Evolutionary conservation across 2,888 invertebrate species (phyloP).

Genomic region (Physocephala rufipes): DNA sequence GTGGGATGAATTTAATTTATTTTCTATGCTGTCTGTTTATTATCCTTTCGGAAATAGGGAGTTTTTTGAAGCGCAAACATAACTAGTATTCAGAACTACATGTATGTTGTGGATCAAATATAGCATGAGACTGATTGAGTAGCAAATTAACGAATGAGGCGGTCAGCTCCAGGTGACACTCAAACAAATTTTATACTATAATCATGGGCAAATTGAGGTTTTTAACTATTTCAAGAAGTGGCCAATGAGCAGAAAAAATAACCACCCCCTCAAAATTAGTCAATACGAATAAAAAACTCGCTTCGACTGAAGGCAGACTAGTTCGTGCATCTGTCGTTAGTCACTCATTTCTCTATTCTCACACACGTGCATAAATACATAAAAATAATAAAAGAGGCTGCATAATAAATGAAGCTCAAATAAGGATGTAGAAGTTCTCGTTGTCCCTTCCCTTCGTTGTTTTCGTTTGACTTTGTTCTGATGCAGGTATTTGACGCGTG

Average conservation of each 20-base stretch:
- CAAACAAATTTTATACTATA: too few relatives aligned
- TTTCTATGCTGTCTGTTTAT: not conserved
- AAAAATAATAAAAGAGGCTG: not conserved
- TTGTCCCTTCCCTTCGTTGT: not conserved
- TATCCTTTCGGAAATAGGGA: not conserved
- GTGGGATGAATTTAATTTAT: not conserved
- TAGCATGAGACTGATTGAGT: too few relatives aligned
- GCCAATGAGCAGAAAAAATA: too few relatives aligned
- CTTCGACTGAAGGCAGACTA: not conserved
- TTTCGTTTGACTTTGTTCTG: conserved; percentile 12
- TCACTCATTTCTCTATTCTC: not conserved
- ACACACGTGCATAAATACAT: not conserved
- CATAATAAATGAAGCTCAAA: not conserved
- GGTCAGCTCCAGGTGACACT: too few relatives aligned
- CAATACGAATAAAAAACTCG: not conserved
- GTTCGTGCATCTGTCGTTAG: not conserved
- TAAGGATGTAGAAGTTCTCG: not conserved
- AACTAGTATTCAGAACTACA: conserved; percentile 6
- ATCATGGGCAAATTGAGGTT: too few relatives aligned
- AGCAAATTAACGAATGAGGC: too few relatives aligned
- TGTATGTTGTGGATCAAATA: not conserved
- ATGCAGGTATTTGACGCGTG: conserved; percentile 22
- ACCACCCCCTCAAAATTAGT: too few relatives aligned
- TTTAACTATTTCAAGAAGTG: too few relatives aligned
- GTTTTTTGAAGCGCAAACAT: conserved; percentile 22